phyloP scores from a whole-genome alignment of 2,888 invertebrate species.

The Sialis lutaria region DNA sequence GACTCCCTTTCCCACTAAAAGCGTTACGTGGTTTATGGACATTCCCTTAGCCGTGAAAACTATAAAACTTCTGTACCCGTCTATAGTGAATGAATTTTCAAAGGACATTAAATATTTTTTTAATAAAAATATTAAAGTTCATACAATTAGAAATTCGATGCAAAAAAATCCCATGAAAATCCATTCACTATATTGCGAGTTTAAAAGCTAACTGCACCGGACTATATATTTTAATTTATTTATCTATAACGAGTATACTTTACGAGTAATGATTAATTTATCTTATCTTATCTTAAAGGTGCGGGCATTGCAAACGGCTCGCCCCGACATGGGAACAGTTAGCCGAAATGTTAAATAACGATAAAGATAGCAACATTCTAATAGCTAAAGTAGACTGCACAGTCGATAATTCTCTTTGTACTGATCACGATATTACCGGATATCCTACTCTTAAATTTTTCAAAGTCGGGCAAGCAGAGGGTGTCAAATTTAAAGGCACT shows the following conservation, averaged over 20 bases:
- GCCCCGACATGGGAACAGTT: constrained; percentile 61
- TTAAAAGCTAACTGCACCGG: no score
- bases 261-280: neutral
- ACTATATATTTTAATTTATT: neutral
- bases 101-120: no score
- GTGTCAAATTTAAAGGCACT: constrained; percentile 60
- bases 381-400: constrained; percentile 74
- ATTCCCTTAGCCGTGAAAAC: no score
- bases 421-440: constrained; percentile 56
- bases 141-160: no score
- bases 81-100: no score
- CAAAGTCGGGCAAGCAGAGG: constrained; percentile 44
- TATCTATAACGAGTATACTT: no score
- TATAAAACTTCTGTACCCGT: no score
- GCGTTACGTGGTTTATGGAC: no score
- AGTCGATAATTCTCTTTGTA: constrained; percentile 45
- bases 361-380: constrained; percentile 40
- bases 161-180: no score
- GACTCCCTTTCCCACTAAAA: no score
- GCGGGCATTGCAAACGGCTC: constrained; percentile 65
- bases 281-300: constrained; percentile 35
- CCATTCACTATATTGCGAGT: no score
- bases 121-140: no score
- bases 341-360: constrained; percentile 46
- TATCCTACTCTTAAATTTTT: constrained; percentile 59